Conservation (phyloP, 2,888 invertebrate species). For the Meta bourneti region DNA sequence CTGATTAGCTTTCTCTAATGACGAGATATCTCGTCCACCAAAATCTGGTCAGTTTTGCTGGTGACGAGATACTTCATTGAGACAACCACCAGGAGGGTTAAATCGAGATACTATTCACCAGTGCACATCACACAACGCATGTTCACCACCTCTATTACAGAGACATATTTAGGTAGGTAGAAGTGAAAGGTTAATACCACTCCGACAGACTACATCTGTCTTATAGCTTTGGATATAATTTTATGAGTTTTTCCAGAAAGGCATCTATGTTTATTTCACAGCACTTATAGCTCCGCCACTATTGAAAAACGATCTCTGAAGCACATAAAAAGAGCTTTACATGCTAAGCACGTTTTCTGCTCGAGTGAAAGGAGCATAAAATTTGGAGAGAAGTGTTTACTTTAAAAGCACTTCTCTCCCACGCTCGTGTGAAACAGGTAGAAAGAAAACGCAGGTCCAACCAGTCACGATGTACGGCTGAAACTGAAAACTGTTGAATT, state of each 20-base stretch:
- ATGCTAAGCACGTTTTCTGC: conserved; percentile 18
- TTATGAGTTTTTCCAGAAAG: background rate
- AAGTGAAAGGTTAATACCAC: too few relatives aligned
- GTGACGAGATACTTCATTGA: too few relatives aligned
- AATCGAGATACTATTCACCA: too few relatives aligned
- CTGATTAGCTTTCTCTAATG: too few relatives aligned
- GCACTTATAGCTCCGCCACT: background rate
- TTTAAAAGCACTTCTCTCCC: conserved; percentile 26
- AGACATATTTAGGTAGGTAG: too few relatives aligned
- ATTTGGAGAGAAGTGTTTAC: background rate
- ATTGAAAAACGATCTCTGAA: background rate
- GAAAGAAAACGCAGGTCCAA: background rate
- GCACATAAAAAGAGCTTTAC: background rate
- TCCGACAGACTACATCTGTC: too few relatives aligned
- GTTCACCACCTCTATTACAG: too few relatives aligned
- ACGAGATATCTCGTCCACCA: too few relatives aligned
- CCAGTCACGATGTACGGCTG: background rate
- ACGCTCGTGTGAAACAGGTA: conserved; percentile 8
- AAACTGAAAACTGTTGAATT: conserved; percentile 11
- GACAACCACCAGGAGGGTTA: too few relatives aligned
- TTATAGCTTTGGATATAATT: too few relatives aligned
- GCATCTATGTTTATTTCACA: background rate
- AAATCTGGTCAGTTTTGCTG: too few relatives aligned
- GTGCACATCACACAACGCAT: too few relatives aligned
- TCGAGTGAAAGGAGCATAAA: background rate